A percentile compares a stretch with the other conserved stretches of the same genome.
phyloP scores from a whole-genome alignment of 2,113 vertebrate species.

The Rutilus rutilus region DNA sequence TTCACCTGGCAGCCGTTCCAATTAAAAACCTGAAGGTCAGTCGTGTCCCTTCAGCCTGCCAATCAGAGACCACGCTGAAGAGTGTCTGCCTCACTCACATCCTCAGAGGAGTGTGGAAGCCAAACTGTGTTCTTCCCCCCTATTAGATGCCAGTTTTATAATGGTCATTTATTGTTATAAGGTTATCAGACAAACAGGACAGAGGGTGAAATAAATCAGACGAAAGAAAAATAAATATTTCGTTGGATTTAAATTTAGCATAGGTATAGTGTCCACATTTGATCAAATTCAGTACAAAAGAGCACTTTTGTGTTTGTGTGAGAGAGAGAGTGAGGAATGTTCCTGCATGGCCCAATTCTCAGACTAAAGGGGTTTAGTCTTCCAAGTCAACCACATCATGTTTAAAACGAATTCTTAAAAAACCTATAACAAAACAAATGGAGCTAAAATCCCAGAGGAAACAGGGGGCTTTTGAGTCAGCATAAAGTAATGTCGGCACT shows the following conservation, averaged over 20 bases:
- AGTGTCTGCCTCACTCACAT: not conserved
- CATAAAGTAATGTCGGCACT: conserved; percentile 12
- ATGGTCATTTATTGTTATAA: not conserved
- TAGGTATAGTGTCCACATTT: not conserved
- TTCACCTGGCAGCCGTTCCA: not conserved
- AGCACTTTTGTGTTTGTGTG: conserved; percentile 20
- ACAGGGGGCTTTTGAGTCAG: conserved; percentile 19
- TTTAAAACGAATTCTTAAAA: conserved; percentile 44
- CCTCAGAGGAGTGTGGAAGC: not conserved
- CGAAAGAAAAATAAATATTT: not conserved
- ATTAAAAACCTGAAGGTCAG: conserved; percentile 41
- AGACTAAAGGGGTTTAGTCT: conserved; percentile 25
- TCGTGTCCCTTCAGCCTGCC: not conserved
- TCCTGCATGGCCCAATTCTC: conserved; percentile 18
- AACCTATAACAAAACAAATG: conserved; percentile 37
- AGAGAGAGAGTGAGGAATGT: not conserved
- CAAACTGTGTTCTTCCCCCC: not conserved
- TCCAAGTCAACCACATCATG: conserved; percentile 37
- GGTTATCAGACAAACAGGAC: conserved; percentile 3
- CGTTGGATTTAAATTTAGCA: not conserved
- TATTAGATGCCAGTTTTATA: not conserved
- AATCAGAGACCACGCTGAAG: not conserved
- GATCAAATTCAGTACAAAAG: not conserved
- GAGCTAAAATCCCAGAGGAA: conserved; percentile 37
- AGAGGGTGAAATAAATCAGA: not conserved